Evolutionary conservation across 1,140 invertebrate species (phyloP).

Genomic region (Neuroterus valhalla): DNA sequence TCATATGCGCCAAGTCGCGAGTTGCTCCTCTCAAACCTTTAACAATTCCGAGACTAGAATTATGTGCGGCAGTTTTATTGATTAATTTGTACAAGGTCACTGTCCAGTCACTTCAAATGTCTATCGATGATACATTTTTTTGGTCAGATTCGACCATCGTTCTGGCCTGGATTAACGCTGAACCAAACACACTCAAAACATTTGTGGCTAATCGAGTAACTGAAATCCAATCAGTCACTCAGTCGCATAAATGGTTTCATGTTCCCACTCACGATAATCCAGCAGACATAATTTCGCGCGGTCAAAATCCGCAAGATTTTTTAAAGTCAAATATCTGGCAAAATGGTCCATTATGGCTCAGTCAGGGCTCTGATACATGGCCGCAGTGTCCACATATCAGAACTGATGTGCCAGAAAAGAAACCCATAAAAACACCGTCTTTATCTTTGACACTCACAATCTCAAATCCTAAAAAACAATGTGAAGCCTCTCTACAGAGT

Average conservation of each 20-base stretch:
- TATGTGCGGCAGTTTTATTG: no score
- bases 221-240: neutral
- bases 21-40: neutral
- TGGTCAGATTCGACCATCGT: slow-evolving; percentile 46
- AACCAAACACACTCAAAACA: slow-evolving; percentile 21
- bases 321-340: slow-evolving; percentile 2
- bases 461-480: no score
- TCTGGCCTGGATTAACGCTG: slow-evolving; percentile 33
- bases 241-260: slow-evolving; percentile 25
- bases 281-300: slow-evolving; percentile 36
- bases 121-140: neutral
- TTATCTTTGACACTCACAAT: no score
- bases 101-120: slow-evolving; percentile 4
- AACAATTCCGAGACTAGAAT: neutral
- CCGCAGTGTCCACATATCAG: no score
- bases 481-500: no score
- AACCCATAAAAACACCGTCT: no score
- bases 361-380: slow-evolving; percentile 10
- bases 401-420: no score
- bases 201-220: slow-evolving; percentile 31
- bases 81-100: neutral
- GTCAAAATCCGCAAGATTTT: neutral
- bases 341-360: slow-evolving; percentile 35
- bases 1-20: neutral
- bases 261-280: slow-evolving; percentile 31